Evolutionary conservation across 2,113 vertebrate genomes (phyloP).

Genomic region (Anser brachyrhynchus): DNA sequence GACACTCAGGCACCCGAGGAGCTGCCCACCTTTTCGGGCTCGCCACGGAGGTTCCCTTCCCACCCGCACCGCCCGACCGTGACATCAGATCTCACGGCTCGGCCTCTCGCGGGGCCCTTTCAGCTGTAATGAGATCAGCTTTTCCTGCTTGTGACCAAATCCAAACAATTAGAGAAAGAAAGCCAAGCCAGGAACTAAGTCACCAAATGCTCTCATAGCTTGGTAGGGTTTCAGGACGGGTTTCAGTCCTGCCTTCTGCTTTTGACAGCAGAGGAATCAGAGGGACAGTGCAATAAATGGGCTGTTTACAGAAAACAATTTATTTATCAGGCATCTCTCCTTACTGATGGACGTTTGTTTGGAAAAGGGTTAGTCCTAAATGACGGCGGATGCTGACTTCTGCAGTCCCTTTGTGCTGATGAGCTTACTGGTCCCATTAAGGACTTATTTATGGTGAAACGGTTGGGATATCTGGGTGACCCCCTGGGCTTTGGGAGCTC

Average conservation of each 20-base stretch:
- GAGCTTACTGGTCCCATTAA: background rate
- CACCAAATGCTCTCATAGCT: background rate
- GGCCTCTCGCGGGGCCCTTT: background rate
- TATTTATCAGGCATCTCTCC: background rate
- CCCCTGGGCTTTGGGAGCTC: background rate
- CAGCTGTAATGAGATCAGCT: background rate
- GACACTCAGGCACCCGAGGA: background rate
- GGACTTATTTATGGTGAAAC: background rate
- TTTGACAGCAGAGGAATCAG: background rate
- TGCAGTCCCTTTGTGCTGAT: background rate
- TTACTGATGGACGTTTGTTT: background rate
- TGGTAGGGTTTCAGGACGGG: background rate
- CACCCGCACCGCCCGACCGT: background rate
- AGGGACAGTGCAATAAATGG: background rate
- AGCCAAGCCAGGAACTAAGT: background rate
- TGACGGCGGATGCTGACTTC: background rate
- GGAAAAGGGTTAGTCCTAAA: background rate
- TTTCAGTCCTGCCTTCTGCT: background rate
- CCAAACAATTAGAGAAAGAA: background rate
- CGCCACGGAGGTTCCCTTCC: background rate
- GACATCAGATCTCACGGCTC: rapidly evolving
- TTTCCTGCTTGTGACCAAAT: background rate
- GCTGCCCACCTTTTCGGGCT: background rate
- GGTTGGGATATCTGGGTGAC: background rate
- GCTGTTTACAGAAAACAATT: background rate